phyloP scores from a whole-genome alignment of 1,140 invertebrate genomes.

The Hycleus cichorii region DNA sequence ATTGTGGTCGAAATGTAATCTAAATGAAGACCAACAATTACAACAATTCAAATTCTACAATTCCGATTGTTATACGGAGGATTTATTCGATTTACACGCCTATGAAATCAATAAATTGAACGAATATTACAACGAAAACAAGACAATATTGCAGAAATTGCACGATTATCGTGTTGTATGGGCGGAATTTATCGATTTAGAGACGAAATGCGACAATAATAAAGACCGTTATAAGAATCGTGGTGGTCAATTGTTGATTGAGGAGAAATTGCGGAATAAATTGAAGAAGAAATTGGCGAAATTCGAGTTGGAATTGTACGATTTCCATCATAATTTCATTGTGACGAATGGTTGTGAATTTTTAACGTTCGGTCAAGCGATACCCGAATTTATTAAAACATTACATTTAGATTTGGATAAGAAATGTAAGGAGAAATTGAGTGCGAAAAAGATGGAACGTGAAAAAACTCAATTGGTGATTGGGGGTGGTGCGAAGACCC shows the following conservation, averaged over 20 bases:
- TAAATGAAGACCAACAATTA: constrained; percentile 45
- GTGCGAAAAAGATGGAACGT: constrained; percentile 23
- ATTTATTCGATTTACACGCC: constrained; percentile 65
- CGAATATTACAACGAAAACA: constrained; percentile 58
- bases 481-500: not conserved
- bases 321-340: constrained; percentile 50
- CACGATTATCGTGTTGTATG: constrained; percentile 55
- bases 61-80: constrained; percentile 62
- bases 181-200: constrained; percentile 60
- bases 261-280: constrained; percentile 74
- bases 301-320: constrained; percentile 54
- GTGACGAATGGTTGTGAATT: constrained; percentile 45
- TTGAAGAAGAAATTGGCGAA: constrained; percentile 48
- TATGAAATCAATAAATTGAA: constrained; percentile 61
- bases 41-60: constrained; percentile 54
- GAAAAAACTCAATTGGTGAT: constrained; percentile 3
- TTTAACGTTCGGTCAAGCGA: constrained; percentile 34
- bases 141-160: constrained; percentile 54
- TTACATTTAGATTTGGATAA: constrained; percentile 42
- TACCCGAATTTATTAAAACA: no score
- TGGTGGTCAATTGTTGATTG: constrained; percentile 70
- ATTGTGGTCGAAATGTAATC: constrained; percentile 67
- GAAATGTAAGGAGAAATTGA: constrained; percentile 25
- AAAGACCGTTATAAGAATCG: constrained; percentile 70
- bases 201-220: constrained; percentile 64